Base-by-base conservation (phyloP, 2,888 invertebrate species). In the Agonopterix heracliana region DNA sequence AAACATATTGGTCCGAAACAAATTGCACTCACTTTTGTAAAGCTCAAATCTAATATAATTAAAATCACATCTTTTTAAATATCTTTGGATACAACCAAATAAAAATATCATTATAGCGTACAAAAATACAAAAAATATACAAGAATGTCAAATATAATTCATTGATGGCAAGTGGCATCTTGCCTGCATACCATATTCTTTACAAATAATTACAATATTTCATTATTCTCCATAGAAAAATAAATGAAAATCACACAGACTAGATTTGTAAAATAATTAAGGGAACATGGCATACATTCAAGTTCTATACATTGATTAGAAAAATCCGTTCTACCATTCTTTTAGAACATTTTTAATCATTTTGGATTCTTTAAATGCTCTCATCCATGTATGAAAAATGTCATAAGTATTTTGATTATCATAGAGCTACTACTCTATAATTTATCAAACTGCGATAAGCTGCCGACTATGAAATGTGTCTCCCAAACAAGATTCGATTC, bases 31-130 rank as follows among this genome's bases (percentile, higher is more conserved):
- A 81, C 81, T 81, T 82, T 83, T 73, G 76, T 86, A 85, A 85
- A 86, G 85, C 82, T 84, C 76, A 72, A 77, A 54, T 74, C 68
- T 80, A 81, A 73, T 77, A 79, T 81, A 81, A 79, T 78, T 77
- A 68, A 79, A 83, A 85, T 86, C 87, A 87, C 86, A 86, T 85
- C 69, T 81, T 71, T 72, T 84, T 85, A 86, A 86, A 87, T 85
- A 88, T 88, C 87, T 88, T 88, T 87, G 87, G 87, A 74, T 81
- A 76, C 73, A 78, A 85, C 86, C 86, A 84, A 88, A 84, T 80
- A 77, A 85, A 86, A 51, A 47, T 54, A 54, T 51, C 49, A 80
- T 74, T 74, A 77, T 75, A 83, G 79, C 81, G 69, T 85, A 87
- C 81, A 85, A 84, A 86, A 85, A 82, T 86, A 84, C 78, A 83